Percentiles rank a stretch among this genome's conserved stretches.
phyloP scores from a whole-genome alignment of 1,140 invertebrate species.

The Hestina assimilis region DNA sequence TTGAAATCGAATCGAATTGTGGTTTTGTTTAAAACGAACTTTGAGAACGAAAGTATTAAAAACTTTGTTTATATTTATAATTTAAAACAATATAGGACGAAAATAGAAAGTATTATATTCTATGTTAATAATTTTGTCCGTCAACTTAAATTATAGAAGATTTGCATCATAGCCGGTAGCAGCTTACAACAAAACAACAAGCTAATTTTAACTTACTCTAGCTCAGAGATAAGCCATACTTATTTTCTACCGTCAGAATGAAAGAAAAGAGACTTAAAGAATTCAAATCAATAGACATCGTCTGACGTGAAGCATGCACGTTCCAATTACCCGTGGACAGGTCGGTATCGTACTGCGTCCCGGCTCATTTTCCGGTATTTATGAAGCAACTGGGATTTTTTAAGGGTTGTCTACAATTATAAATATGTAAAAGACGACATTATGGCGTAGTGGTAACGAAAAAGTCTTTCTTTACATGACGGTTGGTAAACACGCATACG shows the following conservation, averaged over 20 bases:
- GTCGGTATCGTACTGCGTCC: conserved; percentile 7
- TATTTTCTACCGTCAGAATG: too few species aligned
- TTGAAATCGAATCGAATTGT: not conserved
- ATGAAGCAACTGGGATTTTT: conserved; percentile 20
- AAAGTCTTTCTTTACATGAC: too few species aligned
- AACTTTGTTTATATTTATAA: not conserved
- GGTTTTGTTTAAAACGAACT: not conserved
- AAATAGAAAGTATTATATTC: not conserved
- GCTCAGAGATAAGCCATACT: too few species aligned
- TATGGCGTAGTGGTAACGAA: not conserved
- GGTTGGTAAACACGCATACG: too few species aligned
- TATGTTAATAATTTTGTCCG: too few species aligned
- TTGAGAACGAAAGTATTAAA: not conserved
- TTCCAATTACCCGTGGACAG: conserved; percentile 16
- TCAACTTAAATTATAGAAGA: too few species aligned
- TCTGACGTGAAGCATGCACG: not conserved
- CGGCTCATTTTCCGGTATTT: conserved; percentile 48
- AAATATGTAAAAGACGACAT: not conserved
- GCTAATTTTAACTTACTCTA: too few species aligned
- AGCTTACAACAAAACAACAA: too few species aligned
- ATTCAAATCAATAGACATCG: not conserved
- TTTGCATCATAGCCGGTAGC: too few species aligned
- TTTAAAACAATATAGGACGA: not conserved
- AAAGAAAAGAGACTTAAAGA: not conserved
- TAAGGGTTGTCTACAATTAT: conserved; percentile 6